Evolutionary conservation across 2,888 invertebrate genomes (phyloP).

Genomic region (Platerodrilus igneus): DNA sequence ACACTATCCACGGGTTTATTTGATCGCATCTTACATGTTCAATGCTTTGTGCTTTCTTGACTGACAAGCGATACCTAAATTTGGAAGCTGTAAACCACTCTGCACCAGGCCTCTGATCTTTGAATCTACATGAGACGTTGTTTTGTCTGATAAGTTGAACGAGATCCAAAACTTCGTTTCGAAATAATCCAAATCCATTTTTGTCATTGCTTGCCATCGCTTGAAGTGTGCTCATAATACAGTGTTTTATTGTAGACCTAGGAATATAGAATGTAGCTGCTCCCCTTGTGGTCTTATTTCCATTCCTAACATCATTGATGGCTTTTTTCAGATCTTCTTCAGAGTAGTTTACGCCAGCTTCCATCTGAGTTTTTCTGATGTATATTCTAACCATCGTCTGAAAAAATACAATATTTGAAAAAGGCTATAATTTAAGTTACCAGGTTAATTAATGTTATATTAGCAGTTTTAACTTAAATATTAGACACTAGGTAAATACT

Average conservation of each 20-base stretch:
- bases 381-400: slow-evolving; percentile 11
- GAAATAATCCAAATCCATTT: slow-evolving; percentile 14
- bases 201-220: slow-evolving; percentile 14
- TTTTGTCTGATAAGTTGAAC: slow-evolving; percentile 16
- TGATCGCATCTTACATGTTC: slow-evolving; percentile 14
- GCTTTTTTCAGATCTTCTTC: slow-evolving; percentile 11
- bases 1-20: slow-evolving; percentile 14
- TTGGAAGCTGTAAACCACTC: slow-evolving; percentile 16
- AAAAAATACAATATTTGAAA: no score
- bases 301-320: slow-evolving; percentile 12
- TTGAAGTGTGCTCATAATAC: slow-evolving; percentile 10
- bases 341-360: slow-evolving; percentile 13
- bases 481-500: no score
- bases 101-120: slow-evolving; percentile 12
- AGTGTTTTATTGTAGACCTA: slow-evolving; percentile 16
- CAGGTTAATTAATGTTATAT: no score
- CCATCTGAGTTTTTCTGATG: slow-evolving; percentile 7
- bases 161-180: slow-evolving; percentile 14
- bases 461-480: no score
- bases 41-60: slow-evolving; percentile 14
- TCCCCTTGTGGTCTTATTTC: slow-evolving; percentile 9
- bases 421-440: no score
- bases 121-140: slow-evolving; percentile 13
- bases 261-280: slow-evolving; percentile 14
- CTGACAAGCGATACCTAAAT: slow-evolving; percentile 5